phyloP scores from a whole-genome alignment of 1,140 invertebrate genomes.

The Pygmarrhopalites habei region DNA sequence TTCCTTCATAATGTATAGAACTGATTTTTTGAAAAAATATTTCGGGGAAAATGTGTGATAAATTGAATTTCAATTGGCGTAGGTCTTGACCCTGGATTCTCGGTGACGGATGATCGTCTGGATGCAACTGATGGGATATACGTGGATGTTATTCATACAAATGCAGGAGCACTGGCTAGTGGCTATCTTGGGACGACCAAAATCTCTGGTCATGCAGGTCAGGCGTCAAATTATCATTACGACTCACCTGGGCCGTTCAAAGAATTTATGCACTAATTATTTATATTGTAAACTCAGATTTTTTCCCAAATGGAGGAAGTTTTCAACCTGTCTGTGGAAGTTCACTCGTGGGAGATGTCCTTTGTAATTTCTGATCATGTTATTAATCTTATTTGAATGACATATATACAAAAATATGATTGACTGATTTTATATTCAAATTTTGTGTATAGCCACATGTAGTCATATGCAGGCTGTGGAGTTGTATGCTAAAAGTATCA shows the following conservation, averaged over 20 bases:
- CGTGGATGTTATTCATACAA: slow-evolving; percentile 15
- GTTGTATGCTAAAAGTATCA: background rate
- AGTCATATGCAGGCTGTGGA: background rate
- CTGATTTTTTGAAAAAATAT: too few relatives aligned
- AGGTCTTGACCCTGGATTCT: too few relatives aligned
- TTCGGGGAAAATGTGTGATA: too few relatives aligned
- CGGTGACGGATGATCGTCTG: background rate
- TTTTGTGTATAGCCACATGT: background rate
- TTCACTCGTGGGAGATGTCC: background rate
- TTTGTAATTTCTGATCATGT: background rate
- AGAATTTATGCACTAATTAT: too few relatives aligned
- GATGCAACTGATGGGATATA: slow-evolving; percentile 8
- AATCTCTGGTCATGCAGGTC: slow-evolving; percentile 4
- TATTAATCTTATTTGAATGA: background rate
- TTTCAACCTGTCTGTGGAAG: slow-evolving; percentile 17
- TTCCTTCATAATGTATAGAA: too few relatives aligned
- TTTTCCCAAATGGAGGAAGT: slow-evolving; percentile 22
- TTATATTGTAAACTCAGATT: too few relatives aligned
- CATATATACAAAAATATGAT: background rate
- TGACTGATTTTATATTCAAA: background rate
- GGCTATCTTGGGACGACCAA: background rate
- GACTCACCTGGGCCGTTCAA: too few relatives aligned
- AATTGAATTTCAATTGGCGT: too few relatives aligned
- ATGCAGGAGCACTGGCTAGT: background rate
- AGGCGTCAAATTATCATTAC: too few relatives aligned